Evolutionary conservation across 2,797 vertebrate genomes (phyloP), one percentile per base, ranked within the genome.

Genomic region (Chloroceryle amazona): DNA sequence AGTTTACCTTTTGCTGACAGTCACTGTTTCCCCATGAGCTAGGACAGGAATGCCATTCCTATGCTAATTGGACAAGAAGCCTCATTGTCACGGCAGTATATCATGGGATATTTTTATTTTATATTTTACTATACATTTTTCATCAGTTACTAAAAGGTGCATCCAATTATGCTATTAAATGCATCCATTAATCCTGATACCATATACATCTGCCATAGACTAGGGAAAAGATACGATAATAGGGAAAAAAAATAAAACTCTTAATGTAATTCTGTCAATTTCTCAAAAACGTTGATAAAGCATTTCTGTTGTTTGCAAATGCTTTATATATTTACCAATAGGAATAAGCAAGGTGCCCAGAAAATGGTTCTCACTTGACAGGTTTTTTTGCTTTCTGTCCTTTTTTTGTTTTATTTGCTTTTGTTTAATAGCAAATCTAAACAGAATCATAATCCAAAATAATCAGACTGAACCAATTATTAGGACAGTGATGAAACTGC

Each of bases 1-100:
- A 74, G 62, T 90, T 96, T 96, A 95, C 85, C 62, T 96, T 97
- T 95, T 97, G 90, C 93, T 97, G 92, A 93, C 87, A 90, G 72
- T 66, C 31, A 86, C 81, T 85, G 21, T 86, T 96, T 95, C 71
- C 46, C 44, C 65, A 73, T 72, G 73, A 95, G 67, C 73, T 95
- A 70, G 67, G 76, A 79, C 42, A 91, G 42, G 15, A 93, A 91
- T 86, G 46, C 57, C 54, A 89, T 97, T 96, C 85, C 78, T 93
- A 93, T 96, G 90, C 54, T 89, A 94, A 97, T 90, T 86, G 57
- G 63, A 90, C 65, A 74, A 81, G 68, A 93, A 88, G 46, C 86
- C 26, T 91, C 47, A 58, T 94, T 96, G 85, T 93, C 86, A 88
- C 75, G 85, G 79, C 54, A 75, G 55, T 67, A 23, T 70, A 86